Evolutionary conservation across 1,140 invertebrate species (phyloP), one percentile per base, ranked within the genome.

Genomic region (Macrobrachium nipponense): DNA sequence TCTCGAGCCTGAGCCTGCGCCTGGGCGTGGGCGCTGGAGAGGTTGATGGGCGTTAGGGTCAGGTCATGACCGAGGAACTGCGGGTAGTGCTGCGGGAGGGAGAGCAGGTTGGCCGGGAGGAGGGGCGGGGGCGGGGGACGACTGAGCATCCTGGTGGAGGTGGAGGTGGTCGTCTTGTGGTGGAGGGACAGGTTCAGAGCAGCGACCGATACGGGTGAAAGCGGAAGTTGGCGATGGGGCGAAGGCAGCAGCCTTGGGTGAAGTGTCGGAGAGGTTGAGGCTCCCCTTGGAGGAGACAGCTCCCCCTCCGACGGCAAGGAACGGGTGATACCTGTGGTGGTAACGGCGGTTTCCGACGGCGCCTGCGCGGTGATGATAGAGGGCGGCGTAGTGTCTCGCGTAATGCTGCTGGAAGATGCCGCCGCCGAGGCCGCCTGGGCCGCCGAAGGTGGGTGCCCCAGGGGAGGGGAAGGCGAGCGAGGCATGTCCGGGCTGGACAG

Each of bases 21-120:
- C 62, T 84, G 87, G 64, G 87, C 87, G 60, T 86, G 82, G 83
- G 79, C 81, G 72, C 64, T 88, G 58, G 84, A 82, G 61, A 86
- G 87, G 18, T 85, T 86, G 23, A 88, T 81, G 81, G 87, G 87
- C 68, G 87, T 88, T 23, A 88, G 83, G 3, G 87, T 88, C 18
- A 88, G 83, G 27, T 88, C 87, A 88, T 81, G 87, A 27, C 79
- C 80, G 82, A 88, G 87, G 58, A 78, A 73, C 80, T 64, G 84
- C 84, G 43, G 77, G 84, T 17, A 86, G 68, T 12, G 80, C 43
- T 12, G 80, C 43, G 59, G 84, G 77, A 15, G 84, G 84, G 59
- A 78, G 77, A 43, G 84, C 68, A 14, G 70, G 84, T 66, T 78
- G 84, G 64, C 62, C 80, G 76, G 51, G 58, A 20, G 80, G 79